A percentile compares a stretch with the other conserved stretches of the same genome.
These are phyloP conservation scores for Sisor rabdophorus DNA, from an alignment of 2,113 vertebrate genomes.

Conservation along the genomic window DNA sequence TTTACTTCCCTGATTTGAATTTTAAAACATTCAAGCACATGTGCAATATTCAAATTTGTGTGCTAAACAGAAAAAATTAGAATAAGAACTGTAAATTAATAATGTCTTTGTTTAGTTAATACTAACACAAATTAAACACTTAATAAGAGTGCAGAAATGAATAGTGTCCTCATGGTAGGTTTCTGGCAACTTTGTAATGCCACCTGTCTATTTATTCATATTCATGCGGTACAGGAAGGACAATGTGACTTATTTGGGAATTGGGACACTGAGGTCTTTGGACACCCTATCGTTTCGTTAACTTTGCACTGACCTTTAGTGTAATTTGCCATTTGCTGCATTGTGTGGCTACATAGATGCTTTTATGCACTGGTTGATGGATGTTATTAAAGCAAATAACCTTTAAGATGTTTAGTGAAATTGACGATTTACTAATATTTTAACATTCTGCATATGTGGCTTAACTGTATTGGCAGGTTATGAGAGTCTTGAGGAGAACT, in stretches of 20 bases:
- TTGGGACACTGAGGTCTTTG: slow-evolving; percentile 45
- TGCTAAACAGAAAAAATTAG: slow-evolving; percentile 22
- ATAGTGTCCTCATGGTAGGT: slow-evolving; percentile 49
- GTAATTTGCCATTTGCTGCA: slow-evolving; percentile 41
- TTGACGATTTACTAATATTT: neutral
- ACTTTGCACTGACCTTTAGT: slow-evolving; percentile 45
- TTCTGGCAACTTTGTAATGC: slow-evolving; percentile 53
- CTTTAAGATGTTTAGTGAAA: neutral
- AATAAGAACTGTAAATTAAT: slow-evolving; percentile 32
- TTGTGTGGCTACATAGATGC: slow-evolving; percentile 22
- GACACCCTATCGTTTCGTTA: slow-evolving; percentile 69
- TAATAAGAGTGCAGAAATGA: slow-evolving; percentile 49
- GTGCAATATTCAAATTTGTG: neutral
- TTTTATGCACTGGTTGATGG: slow-evolving; percentile 10
- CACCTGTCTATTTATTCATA: slow-evolving; percentile 48
- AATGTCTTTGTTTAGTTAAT: slow-evolving; percentile 41
- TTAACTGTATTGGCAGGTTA: slow-evolving; percentile 74
- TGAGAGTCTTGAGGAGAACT: slow-evolving; percentile 93
- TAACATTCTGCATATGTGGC: slow-evolving; percentile 2
- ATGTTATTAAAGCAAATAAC: slow-evolving; percentile 1
- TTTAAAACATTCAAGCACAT: neutral
- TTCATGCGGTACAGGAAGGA: slow-evolving; percentile 43
- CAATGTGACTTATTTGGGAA: slow-evolving; percentile 38
- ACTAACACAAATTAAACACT: slow-evolving; percentile 50
- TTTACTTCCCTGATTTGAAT: slow-evolving; percentile 18